Percentiles rank a stretch among this genome's conserved stretches.
Evolutionary conservation across 2,113 vertebrate species (phyloP).

Genomic region (Illadopsis cleaveri): DNA sequence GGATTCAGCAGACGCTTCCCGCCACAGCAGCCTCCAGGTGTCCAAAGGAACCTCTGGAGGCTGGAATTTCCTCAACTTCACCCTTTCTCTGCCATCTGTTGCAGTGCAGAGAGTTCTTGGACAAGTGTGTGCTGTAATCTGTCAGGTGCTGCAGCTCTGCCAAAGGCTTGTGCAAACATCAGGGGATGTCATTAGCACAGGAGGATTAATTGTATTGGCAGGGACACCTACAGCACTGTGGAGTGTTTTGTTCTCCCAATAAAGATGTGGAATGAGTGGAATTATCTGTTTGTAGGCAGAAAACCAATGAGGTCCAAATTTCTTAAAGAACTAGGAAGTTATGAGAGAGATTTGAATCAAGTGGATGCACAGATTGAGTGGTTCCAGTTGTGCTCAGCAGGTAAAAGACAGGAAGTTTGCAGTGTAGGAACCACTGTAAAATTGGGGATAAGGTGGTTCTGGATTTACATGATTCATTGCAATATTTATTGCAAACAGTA

Average conservation of each 20-base stretch:
- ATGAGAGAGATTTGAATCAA: background rate
- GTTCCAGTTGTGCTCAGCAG: background rate
- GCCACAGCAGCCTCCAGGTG: background rate
- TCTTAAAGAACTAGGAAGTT: background rate
- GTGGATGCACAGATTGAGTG: background rate
- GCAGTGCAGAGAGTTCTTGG: background rate
- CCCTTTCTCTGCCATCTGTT: background rate
- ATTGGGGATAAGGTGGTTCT: accelerated
- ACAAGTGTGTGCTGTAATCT: background rate
- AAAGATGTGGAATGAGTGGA: background rate
- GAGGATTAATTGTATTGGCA: background rate
- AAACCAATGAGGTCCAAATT: background rate
- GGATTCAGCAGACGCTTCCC: background rate
- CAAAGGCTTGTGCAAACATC: background rate
- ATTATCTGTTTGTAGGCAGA: background rate
- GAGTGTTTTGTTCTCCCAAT: background rate
- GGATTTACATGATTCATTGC: background rate
- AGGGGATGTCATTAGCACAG: background rate
- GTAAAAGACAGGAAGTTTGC: background rate
- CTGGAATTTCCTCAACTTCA: background rate
- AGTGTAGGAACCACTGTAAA: background rate
- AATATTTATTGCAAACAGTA: background rate
- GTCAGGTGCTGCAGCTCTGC: background rate
- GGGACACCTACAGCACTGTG: background rate
- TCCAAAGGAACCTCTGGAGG: background rate